Evolutionary conservation across 2,113 vertebrate genomes (phyloP).

Genomic region (Rhabdornis inornatus): DNA sequence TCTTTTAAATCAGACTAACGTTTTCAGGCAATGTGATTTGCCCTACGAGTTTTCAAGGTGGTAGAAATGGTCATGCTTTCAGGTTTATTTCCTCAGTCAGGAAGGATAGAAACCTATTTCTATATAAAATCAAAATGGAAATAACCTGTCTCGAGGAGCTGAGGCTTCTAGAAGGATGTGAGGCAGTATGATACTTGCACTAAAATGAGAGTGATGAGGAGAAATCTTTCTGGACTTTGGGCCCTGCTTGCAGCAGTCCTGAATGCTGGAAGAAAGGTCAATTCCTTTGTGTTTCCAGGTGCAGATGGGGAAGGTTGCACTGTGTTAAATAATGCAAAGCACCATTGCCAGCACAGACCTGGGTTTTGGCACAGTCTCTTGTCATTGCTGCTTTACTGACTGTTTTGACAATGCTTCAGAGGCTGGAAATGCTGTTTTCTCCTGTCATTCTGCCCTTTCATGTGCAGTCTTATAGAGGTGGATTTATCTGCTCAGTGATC

Average conservation of each 20-base stretch:
- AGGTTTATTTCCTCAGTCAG: neutral
- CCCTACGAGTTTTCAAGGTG: neutral
- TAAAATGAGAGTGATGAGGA: neutral
- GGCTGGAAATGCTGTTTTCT: neutral
- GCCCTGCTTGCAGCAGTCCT: neutral
- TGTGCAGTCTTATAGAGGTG: accelerated
- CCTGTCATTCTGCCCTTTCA: neutral
- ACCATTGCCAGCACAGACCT: neutral
- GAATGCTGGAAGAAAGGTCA: neutral
- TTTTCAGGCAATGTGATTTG: neutral
- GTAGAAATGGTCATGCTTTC: neutral
- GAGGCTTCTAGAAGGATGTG: neutral
- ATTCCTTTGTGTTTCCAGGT: neutral
- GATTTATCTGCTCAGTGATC: neutral
- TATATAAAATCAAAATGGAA: neutral
- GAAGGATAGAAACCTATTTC: neutral
- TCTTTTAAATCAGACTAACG: neutral
- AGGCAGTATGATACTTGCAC: neutral
- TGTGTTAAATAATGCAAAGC: neutral
- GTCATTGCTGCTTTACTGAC: neutral
- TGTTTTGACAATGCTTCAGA: neutral
- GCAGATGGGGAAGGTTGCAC: neutral
- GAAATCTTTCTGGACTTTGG: neutral
- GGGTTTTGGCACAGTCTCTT: neutral
- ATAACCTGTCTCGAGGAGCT: neutral